phyloP scores from a whole-genome alignment of 2,113 vertebrate species.

The Amblyornis subalaris region DNA sequence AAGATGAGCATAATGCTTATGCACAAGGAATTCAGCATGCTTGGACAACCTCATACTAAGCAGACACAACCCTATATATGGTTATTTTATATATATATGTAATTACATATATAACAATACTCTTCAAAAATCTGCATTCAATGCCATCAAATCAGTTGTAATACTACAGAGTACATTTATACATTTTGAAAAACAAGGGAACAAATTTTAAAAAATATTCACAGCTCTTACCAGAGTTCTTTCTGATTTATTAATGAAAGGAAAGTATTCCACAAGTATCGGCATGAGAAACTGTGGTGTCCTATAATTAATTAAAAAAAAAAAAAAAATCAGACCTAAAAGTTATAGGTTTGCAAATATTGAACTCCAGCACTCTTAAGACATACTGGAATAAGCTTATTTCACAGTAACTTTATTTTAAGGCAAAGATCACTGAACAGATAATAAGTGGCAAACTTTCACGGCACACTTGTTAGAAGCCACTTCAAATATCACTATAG shows the following conservation, averaged over 20 bases:
- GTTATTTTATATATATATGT: background rate
- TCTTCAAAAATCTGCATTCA: background rate
- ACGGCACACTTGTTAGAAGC: background rate
- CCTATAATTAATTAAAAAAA: conserved; percentile 56
- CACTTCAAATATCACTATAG: background rate
- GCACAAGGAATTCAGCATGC: background rate
- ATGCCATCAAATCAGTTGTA: background rate
- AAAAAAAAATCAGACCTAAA: background rate
- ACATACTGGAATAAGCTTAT: background rate
- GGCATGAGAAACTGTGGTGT: conserved; percentile 91
- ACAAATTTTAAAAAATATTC: background rate
- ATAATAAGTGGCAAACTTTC: background rate
- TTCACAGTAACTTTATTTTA: background rate
- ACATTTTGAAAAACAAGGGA: background rate
- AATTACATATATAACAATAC: background rate
- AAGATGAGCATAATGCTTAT: background rate
- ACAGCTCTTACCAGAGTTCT: conserved; percentile 84
- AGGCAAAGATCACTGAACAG: background rate
- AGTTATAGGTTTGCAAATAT: background rate
- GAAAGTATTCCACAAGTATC: conserved; percentile 87
- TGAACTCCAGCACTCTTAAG: background rate
- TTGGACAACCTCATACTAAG: background rate
- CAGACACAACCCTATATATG: background rate
- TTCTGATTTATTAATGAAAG: conserved; percentile 90
- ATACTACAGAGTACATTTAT: background rate